Conservation (phyloP, 2,113 vertebrate genomes). For the Muscicapa adusta region DNA sequence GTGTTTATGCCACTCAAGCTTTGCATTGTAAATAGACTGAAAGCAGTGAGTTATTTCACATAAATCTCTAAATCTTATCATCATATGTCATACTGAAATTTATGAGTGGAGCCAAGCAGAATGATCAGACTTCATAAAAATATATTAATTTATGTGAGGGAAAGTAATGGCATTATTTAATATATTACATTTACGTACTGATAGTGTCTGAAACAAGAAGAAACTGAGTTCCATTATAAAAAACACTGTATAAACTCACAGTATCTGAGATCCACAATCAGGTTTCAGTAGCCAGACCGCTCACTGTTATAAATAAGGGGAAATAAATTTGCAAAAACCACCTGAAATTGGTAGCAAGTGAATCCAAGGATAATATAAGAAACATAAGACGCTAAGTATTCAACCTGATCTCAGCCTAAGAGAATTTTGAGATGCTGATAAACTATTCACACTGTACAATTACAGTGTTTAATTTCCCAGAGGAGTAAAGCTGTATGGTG, state of each 20-base stretch:
- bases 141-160: not conserved
- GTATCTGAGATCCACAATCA: not conserved
- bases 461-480: not conserved
- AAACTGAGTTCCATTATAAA: not conserved
- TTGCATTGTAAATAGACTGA: not conserved
- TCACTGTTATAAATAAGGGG: not conserved
- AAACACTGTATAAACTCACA: not conserved
- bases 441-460: not conserved
- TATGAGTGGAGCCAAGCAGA: not conserved
- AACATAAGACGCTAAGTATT: not conserved
- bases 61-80: not conserved
- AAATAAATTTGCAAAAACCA: not conserved
- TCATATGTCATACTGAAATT: not conserved
- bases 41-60: not conserved
- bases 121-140: not conserved
- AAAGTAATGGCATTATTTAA: not conserved
- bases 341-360: not conserved
- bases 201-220: not conserved
- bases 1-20: not conserved
- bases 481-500: not conserved
- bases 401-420: not conserved
- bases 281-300: not conserved
- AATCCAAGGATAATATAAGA: not conserved
- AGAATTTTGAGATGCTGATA: not conserved
- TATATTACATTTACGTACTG: not conserved